These are phyloP conservation scores for Sminthopsis crassicaudata DNA, from an alignment of 2,113 vertebrate species.

Conservation along the genomic window DNA sequence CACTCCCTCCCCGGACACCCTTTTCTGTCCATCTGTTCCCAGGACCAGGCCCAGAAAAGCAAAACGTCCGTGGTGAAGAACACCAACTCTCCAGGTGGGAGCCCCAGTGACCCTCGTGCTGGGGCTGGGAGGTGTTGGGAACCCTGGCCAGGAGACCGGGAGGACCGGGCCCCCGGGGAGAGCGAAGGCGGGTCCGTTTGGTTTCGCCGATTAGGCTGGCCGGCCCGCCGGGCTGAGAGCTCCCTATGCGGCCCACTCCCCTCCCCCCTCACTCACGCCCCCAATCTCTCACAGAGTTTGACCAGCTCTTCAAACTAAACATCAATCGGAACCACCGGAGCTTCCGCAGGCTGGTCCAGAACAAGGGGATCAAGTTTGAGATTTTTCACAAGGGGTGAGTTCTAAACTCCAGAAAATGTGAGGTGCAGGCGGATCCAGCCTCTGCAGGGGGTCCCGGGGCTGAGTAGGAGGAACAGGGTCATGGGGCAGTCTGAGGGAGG, in stretches of 20 bases:
- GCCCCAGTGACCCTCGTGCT: neutral
- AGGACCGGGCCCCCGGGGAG: neutral
- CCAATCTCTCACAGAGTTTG: slow-evolving; percentile 87
- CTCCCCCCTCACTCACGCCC: neutral
- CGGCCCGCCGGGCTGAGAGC: no score
- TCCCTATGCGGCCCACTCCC: no score
- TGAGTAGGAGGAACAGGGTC: no score
- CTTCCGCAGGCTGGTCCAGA: slow-evolving; percentile 91
- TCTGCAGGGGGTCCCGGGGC: no score
- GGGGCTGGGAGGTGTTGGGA: neutral
- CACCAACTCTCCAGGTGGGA: slow-evolving; percentile 94
- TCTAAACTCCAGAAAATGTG: rapidly evolving
- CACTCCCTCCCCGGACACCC: neutral
- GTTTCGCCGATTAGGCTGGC: neutral
- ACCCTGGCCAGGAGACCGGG: neutral
- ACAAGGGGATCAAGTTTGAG: slow-evolving; percentile 97
- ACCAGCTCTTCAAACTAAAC: slow-evolving; percentile 94
- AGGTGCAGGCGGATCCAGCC: no score
- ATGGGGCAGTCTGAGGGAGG: no score
- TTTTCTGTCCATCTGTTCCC: slow-evolving; percentile 44
- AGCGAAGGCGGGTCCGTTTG: neutral
- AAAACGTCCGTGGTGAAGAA: slow-evolving; percentile 96
- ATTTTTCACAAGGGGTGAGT: slow-evolving; percentile 97
- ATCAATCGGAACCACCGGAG: slow-evolving; percentile 96
- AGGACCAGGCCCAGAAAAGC: slow-evolving; percentile 96